Evolutionary conservation across 2,888 invertebrate genomes (phyloP).

Genomic region (Acanthosepion esculentum): DNA sequence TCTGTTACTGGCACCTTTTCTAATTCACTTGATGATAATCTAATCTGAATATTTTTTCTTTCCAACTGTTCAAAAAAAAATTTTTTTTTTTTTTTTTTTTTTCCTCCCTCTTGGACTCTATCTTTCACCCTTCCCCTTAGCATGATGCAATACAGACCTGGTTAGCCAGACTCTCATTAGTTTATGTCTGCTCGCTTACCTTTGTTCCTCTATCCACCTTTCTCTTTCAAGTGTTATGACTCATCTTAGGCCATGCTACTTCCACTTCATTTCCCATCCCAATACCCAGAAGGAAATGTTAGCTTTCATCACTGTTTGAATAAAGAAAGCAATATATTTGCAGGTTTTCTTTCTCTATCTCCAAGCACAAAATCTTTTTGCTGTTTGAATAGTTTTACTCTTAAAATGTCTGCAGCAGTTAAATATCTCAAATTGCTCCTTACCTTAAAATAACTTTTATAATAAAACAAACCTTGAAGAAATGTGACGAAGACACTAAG

Average conservation of each 20-base stretch:
- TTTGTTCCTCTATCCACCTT: not conserved
- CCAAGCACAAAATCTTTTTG: too few relatives aligned
- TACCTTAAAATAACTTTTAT: too few relatives aligned
- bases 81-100: not conserved
- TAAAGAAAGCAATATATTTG: not conserved
- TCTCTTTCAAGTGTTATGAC: slow-evolving; percentile 4
- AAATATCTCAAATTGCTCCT: too few relatives aligned
- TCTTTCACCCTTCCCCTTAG: not conserved
- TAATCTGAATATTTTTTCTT: not conserved
- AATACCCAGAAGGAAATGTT: not conserved
- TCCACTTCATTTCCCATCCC: not conserved
- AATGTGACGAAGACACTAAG: too few relatives aligned
- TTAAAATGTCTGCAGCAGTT: too few relatives aligned
- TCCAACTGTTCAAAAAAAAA: not conserved
- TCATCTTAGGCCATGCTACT: not conserved
- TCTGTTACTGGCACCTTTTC: not conserved
- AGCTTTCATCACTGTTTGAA: not conserved
- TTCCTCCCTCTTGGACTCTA: not conserved
- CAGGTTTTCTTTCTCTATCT: not conserved
- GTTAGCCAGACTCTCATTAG: not conserved
- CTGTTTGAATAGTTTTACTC: too few relatives aligned
- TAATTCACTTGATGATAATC: slow-evolving; percentile 13
- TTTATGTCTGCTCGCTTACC: not conserved
- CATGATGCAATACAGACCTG: not conserved
- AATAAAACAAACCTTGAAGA: too few relatives aligned